Base-by-base conservation (phyloP, 2,888 invertebrate genomes). In the Ferrisia virgata region DNA sequence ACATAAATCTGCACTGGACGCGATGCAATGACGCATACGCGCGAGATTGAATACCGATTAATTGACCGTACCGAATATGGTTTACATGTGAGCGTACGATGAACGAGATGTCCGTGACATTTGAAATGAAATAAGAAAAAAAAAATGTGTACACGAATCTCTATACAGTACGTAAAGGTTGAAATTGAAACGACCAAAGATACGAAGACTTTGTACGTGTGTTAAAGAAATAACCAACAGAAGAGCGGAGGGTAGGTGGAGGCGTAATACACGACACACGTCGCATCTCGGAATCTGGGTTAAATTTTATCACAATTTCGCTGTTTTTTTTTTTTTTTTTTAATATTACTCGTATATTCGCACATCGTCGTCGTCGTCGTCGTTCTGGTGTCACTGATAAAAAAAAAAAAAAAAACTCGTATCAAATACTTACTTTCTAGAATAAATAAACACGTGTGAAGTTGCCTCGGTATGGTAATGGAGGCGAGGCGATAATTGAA, bases 241-340 rank as follows among this genome's bases (percentile, higher is more conserved):
- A 8, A 8, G 47, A n/a, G 2, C n/a, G 47, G 47, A n/a, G 47
- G 5, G 47, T 13, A 47, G 47, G 47, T n/a, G 47, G n/a, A n/a
- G n/a, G n/a, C n/a, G n/a, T n/a, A n/a, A n/a, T 47, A 47, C 47
- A 47, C n/a, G 47, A 47, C 47, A 47, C 47, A 47, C 47, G 47
- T n/a, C n/a, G 47, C n/a, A 5, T 25, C 15, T 25, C 64, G 31
- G 28, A 64, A 64, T 64, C 64, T 64, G 64, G 64, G 64, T 64
- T 64, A 64, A 64, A 64, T 64, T 64, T 64, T 64, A 64, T 64
- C 64, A 64, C 64, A 64, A 64, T 64, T 25, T 53, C 53, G 53
- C 53, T 22, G 22, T 53, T 64, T 64, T 64, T 64, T 25, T 28
- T 64, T 18, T 43, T 13, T 15, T 43, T 15, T 11, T 43, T 13